Base-by-base conservation (phyloP, 2,113 vertebrate species). In the Egretta garzetta region DNA sequence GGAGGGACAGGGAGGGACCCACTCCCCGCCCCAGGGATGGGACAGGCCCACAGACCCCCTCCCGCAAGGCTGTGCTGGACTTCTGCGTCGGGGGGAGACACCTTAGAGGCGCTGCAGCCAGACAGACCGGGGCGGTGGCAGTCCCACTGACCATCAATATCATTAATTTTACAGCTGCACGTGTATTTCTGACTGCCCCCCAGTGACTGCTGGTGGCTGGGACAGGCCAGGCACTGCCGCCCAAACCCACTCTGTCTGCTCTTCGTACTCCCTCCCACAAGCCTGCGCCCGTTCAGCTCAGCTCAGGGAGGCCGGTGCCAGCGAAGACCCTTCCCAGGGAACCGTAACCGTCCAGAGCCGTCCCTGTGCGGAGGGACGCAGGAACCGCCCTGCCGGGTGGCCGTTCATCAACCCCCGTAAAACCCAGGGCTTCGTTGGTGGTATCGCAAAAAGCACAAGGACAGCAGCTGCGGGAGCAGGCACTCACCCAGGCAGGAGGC, bases 401-500 rank as follows among this genome's bases (percentile, higher is more conserved):
- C 17, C 2, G 1, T 7, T 86, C 33, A 70, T 16, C 6, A 2
- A 5, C 32, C 4, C 35, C 22, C 73, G 1, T 3, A 28, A 62
- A n/a, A 5, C 47, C 55, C 87, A 74, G 26, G 47, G 41, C 56
- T 45, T 6, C 0, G 0, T 4, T 3, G 37, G 16, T 0, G 10
- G 14, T 0, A 10, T 2, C 16, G 2, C 10, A 16, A 21, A 41
- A 73, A 35, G 41, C 43, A 19, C 13, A 62, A 63, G 18, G 12
- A 2, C 21, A n/a, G 9, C 12, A 11, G 81, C 55, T 35, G 24
- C 0, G 0, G 7, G 27, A 28, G 33, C 9, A 2, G 53, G 27
- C 53, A 98, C 98, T 98, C 95, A 98, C 98, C 98, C 83, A 98
- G 63, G 35, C 97, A 97, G 2, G 97, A 93, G 52, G 96, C 80